Evolutionary conservation across 2,888 invertebrate species (phyloP).

Genomic region (Acanthosoma haemorrhoidale): DNA sequence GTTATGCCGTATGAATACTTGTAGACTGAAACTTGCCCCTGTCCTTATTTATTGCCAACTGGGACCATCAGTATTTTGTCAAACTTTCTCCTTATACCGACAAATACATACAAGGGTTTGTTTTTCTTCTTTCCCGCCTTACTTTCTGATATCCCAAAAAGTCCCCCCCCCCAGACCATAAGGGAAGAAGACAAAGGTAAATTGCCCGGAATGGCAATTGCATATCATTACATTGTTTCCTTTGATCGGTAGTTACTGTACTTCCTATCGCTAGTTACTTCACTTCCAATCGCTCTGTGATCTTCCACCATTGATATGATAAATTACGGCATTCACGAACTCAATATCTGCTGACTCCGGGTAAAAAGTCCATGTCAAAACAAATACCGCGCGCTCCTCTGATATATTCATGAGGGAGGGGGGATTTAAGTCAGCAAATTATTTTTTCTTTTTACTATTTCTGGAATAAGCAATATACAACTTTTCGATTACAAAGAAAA

Average conservation of each 20-base stretch:
- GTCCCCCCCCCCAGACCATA: no score
- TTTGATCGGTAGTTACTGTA: no score
- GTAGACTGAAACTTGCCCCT: neutral
- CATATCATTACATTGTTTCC: neutral
- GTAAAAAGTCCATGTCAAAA: no score
- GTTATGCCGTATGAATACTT: constrained; percentile 10
- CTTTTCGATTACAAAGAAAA: no score
- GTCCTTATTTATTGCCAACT: neutral
- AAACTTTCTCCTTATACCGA: constrained; percentile 8
- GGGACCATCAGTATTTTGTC: neutral
- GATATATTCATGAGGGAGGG: no score
- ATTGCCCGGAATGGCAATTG: neutral
- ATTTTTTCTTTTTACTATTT: no score
- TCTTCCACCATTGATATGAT: neutral
- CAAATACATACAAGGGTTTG: neutral
- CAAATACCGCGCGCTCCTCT: no score
- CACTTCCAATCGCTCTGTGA: neutral
- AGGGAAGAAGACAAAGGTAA: neutral
- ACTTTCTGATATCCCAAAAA: neutral
- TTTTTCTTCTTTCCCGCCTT: neutral
- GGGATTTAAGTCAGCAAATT: no score
- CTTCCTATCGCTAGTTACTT: no score
- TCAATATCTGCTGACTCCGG: no score
- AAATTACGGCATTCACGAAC: neutral
- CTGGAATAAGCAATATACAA: no score